Evolutionary conservation across 2,888 invertebrate species (phyloP).

Genomic region (Andrena minutula): DNA sequence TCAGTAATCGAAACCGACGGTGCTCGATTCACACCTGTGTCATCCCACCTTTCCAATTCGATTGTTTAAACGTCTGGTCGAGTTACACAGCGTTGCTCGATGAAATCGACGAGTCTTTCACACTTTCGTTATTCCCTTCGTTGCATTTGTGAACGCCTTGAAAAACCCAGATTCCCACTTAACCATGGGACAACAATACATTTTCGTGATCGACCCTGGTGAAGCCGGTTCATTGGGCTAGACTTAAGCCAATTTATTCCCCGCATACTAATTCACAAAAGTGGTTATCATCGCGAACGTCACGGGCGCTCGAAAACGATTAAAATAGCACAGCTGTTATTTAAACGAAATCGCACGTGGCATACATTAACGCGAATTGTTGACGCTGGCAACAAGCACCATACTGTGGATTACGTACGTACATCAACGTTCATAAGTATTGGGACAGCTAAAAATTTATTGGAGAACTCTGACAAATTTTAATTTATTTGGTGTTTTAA

Average conservation of each 20-base stretch:
- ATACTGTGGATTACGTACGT: slow-evolving; percentile 1
- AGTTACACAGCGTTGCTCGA: slow-evolving; percentile 7
- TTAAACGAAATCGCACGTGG: slow-evolving; percentile 35
- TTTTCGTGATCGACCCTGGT: slow-evolving; percentile 13
- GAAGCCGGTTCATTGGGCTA: slow-evolving; percentile 32
- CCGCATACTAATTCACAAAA: slow-evolving; percentile 13
- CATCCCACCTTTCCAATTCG: slow-evolving; percentile 30
- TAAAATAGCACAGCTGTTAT: slow-evolving; percentile 10
- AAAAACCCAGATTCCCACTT: no score
- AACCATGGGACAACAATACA: background rate
- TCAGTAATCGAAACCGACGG: background rate
- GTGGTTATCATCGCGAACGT: background rate
- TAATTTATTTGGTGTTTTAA: background rate
- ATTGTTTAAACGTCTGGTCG: slow-evolving; percentile 31
- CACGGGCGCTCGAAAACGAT: slow-evolving; percentile 12
- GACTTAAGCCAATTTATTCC: slow-evolving; percentile 33
- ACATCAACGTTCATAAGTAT: background rate
- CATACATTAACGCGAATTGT: slow-evolving; percentile 24
- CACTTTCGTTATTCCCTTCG: no score
- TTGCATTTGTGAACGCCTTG: no score
- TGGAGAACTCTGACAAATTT: background rate
- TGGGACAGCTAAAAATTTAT: no score
- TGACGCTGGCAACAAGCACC: slow-evolving; percentile 1
- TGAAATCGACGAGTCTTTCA: slow-evolving; percentile 36
- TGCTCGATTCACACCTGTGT: slow-evolving; percentile 36